Evolutionary conservation across 2,797 vertebrate species (phyloP).

Genomic region (Pipistrellus nathusii): DNA sequence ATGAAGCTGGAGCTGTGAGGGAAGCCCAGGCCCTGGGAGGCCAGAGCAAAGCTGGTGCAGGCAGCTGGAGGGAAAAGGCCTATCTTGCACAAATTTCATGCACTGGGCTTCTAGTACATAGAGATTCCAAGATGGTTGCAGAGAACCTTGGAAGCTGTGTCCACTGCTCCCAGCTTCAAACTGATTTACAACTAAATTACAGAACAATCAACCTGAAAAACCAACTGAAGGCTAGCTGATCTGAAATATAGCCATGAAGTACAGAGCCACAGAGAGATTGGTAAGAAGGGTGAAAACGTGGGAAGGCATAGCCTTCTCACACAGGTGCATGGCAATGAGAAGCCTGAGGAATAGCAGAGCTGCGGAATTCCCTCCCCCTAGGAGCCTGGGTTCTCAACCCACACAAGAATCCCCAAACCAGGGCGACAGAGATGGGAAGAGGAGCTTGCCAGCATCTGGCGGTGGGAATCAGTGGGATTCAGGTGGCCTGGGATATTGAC

Average conservation of each 20-base stretch:
- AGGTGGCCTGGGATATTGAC: neutral
- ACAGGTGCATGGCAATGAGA: neutral
- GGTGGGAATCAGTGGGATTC: neutral
- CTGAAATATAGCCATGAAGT: neutral
- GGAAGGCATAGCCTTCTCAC: neutral
- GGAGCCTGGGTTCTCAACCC: neutral
- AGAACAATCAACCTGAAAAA: neutral
- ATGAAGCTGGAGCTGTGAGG: no score
- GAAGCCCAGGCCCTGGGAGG: no score
- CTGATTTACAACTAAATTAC: neutral
- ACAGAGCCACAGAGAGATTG: neutral
- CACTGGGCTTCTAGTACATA: neutral
- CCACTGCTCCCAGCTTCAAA: neutral
- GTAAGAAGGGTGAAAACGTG: no score
- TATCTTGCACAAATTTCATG: no score
- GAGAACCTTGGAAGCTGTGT: neutral
- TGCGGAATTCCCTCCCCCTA: neutral
- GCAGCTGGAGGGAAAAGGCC: no score
- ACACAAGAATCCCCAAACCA: neutral
- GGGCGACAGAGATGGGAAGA: neutral
- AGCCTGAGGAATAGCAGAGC: neutral
- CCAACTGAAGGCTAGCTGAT: neutral
- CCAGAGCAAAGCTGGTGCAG: no score
- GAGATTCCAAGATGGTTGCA: neutral
- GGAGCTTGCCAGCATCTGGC: neutral